Evolutionary conservation across 64 coral and sea anemone species (phyloP).

Genomic region (Cladopsammia gracilis): DNA sequence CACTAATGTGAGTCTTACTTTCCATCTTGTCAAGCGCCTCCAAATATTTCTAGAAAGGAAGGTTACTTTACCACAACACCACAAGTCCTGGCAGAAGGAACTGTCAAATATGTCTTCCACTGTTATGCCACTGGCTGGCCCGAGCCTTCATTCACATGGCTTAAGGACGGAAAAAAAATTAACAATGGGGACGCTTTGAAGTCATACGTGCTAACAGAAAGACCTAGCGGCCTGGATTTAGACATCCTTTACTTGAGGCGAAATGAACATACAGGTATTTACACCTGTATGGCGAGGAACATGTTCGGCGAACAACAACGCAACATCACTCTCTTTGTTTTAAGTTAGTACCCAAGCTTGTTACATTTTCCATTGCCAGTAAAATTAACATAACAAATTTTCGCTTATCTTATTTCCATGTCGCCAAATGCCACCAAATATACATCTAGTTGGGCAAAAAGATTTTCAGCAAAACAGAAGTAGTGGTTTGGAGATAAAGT

Average conservation of each 20-base stretch:
- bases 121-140: slow-evolving; percentile 43
- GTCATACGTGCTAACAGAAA: background rate
- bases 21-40: background rate
- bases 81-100: background rate
- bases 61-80: slow-evolving; percentile 43
- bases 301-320: background rate
- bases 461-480: too few species aligned
- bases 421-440: too few species aligned
- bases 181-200: background rate
- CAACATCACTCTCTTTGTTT: background rate
- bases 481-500: too few species aligned
- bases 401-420: too few species aligned
- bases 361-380: background rate
- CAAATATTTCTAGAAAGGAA: background rate
- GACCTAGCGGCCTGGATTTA: background rate
- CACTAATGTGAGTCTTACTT: background rate
- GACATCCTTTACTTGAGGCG: background rate
- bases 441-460: too few species aligned
- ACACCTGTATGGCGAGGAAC: slow-evolving; percentile 24
- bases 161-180: background rate
- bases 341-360: background rate
- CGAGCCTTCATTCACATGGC: slow-evolving; percentile 10
- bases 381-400: too few species aligned
- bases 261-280: background rate
- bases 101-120: slow-evolving; percentile 1